Evolutionary conservation across 2,888 invertebrate genomes (phyloP).

Genomic region (Conops quadrifasciatus): DNA sequence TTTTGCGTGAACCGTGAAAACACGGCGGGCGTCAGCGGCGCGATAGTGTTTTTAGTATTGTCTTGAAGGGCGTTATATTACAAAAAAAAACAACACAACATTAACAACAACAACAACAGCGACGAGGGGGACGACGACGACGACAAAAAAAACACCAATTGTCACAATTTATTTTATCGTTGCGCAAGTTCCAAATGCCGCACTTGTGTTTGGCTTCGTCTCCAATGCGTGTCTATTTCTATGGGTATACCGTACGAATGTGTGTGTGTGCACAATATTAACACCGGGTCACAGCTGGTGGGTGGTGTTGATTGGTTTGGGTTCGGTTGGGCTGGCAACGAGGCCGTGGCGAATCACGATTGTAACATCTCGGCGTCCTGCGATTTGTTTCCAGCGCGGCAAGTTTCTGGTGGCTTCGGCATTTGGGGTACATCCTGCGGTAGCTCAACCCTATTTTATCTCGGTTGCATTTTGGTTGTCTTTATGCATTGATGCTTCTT

Average conservation of each 20-base stretch:
- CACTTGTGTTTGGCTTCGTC: constrained; percentile 13
- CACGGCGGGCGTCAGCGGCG: no score
- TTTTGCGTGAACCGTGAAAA: constrained; percentile 30
- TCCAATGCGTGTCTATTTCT: background rate
- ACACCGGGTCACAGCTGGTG: constrained; percentile 36
- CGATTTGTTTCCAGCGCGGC: background rate
- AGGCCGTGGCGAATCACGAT: constrained; percentile 16
- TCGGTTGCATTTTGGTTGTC: constrained; percentile 26
- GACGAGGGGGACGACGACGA: background rate
- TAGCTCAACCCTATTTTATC: constrained; percentile 41
- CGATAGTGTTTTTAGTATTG: no score
- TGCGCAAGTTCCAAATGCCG: constrained; percentile 30
- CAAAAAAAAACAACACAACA: background rate
- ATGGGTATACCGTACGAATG: constrained; percentile 16
- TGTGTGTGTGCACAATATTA: constrained; percentile 22
- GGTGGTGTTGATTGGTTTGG: constrained; percentile 14
- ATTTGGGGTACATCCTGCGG: constrained; percentile 39
- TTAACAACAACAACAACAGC: constrained; percentile 24
- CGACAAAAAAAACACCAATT: constrained; percentile 30
- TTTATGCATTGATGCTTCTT: background rate
- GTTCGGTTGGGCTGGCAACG: background rate
- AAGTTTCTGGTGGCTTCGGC: constrained; percentile 8
- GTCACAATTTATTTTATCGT: constrained; percentile 33
- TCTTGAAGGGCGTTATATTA: background rate
- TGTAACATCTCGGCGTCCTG: background rate